Conservation (phyloP, 35 echinoderm and acorn worm species). For the Diadema setosum region DNA sequence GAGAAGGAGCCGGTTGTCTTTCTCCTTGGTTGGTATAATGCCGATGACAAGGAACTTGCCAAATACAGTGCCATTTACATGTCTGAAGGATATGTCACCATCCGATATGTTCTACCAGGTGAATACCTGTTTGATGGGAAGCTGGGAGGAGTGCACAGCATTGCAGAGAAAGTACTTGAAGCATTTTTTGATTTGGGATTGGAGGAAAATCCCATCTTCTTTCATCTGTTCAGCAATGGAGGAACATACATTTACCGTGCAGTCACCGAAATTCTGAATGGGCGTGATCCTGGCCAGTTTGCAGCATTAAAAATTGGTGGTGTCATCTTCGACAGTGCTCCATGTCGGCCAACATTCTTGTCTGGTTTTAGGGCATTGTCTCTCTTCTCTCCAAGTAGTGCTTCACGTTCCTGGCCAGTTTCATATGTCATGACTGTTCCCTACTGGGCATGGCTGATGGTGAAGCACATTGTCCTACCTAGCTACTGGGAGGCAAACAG, state of each 20-base stretch:
- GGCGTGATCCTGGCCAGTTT: conserved; percentile 41
- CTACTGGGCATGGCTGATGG: neutral
- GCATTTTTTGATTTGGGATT: conserved; percentile 88
- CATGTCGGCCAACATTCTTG: conserved; percentile 9
- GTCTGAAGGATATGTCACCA: conserved; percentile 73
- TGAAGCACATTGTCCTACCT: neutral
- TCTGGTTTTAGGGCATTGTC: conserved; percentile 34
- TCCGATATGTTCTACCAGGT: conserved; percentile 69
- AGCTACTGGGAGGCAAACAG: neutral
- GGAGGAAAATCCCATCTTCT: conserved; percentile 84
- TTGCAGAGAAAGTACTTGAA: conserved; percentile 67
- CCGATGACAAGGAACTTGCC: conserved; percentile 70
- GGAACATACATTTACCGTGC: conserved; percentile 67
- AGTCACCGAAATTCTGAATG: conserved; percentile 57
- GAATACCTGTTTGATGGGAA: conserved; percentile 26
- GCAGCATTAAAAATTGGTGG: conserved; percentile 58
- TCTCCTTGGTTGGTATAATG: conserved; percentile 83
- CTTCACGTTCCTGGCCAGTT: neutral
- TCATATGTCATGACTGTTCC: neutral
- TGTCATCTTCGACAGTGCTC: conserved; percentile 78
- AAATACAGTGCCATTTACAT: conserved; percentile 96
- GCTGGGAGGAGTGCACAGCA: conserved; percentile 40
- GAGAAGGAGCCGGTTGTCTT: conserved; percentile 78
- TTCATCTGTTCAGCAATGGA: conserved; percentile 92
- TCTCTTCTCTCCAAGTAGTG: neutral